Base-by-base conservation (phyloP, 2,797 vertebrate species). In the Aselliscus stoliczkanus region DNA sequence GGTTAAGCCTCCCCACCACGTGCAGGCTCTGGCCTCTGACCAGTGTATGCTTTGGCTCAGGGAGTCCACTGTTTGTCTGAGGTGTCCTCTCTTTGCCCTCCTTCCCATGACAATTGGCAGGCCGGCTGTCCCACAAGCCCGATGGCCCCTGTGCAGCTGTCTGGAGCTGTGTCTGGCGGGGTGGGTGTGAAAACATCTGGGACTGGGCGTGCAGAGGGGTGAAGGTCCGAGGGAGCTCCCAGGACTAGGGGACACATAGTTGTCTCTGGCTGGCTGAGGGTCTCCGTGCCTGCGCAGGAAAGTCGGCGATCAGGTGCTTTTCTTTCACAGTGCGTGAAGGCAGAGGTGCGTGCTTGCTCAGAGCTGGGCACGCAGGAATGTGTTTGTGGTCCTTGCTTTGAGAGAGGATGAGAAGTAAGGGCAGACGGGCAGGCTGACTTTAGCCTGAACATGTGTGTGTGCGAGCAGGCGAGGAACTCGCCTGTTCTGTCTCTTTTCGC, bases 121-220 rank as follows among this genome's bases (percentile, higher is more conserved):
- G 79, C 73, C 27, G 1, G 1, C 31, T 7, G 70, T 90, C 90
- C 95, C 67, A 3, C 77, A 21, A 25, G 73, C 93, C 17, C 42
- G 42, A 54, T 37, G 1, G 75, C 79, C 96, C 93, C 96, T 96
- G 92, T 56, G 90, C 67, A 83, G 69, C 88, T 84, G 95, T 97
- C 97, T 96, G 84, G 75, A 37, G 31, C 90, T 44, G 21, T 15
- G 95, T 97, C 96, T 97, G 85, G 96, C n/a, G 18, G 1, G 0
- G 4, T 1, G 58, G 81, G 86, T 81, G 39, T 96, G 93, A 96
- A 92, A 96, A 95, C 96, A 97, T 94, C 85, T 94, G 90, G 90
- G 69, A 29, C 56, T 34, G 69, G 72, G 54, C 27, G 47, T 44
- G 76, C 12, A 0, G 62, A 4, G 39, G 34, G 60, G 54, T 9